Evolutionary conservation across 2,797 vertebrate species (phyloP).

Genomic region (Octomys mimax): DNA sequence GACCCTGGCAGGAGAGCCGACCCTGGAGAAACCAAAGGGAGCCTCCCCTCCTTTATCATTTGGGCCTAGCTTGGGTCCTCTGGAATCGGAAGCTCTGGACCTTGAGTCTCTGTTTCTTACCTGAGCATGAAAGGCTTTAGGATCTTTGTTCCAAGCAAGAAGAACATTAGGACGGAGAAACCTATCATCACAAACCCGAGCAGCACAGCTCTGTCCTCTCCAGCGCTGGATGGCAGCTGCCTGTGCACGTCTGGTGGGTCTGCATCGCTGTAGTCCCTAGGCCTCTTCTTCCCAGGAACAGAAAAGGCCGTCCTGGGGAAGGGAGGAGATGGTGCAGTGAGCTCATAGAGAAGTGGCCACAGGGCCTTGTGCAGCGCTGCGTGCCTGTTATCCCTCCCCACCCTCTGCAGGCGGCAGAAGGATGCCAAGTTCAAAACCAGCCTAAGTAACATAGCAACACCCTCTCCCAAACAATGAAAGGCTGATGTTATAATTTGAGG

Average conservation of each 20-base stretch:
- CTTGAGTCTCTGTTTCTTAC: conserved; percentile 82
- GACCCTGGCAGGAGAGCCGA: neutral
- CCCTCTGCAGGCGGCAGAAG: neutral
- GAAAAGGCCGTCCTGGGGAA: conserved; percentile 86
- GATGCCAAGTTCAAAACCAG: neutral
- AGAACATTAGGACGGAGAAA: conserved; percentile 93
- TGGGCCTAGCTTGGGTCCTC: neutral
- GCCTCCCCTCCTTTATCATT: neutral
- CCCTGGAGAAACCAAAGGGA: neutral
- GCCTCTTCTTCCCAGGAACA: conserved; percentile 78
- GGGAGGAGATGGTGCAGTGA: neutral
- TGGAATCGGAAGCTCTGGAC: neutral
- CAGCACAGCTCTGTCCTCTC: conserved; percentile 92
- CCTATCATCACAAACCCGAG: conserved; percentile 93
- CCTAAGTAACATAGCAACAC: neutral
- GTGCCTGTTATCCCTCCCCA: neutral
- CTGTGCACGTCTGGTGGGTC: conserved; percentile 76
- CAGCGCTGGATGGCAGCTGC: conserved; percentile 88
- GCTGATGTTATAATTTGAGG: neutral
- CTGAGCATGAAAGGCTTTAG: conserved; percentile 92
- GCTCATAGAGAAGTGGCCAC: neutral
- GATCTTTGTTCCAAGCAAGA: conserved; percentile 90
- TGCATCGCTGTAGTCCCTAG: conserved; percentile 72
- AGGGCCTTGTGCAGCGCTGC: no score
- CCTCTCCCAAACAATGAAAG: neutral